Base-by-base conservation (phyloP, 1,140 invertebrate species). In the Drosophila jambulina region DNA sequence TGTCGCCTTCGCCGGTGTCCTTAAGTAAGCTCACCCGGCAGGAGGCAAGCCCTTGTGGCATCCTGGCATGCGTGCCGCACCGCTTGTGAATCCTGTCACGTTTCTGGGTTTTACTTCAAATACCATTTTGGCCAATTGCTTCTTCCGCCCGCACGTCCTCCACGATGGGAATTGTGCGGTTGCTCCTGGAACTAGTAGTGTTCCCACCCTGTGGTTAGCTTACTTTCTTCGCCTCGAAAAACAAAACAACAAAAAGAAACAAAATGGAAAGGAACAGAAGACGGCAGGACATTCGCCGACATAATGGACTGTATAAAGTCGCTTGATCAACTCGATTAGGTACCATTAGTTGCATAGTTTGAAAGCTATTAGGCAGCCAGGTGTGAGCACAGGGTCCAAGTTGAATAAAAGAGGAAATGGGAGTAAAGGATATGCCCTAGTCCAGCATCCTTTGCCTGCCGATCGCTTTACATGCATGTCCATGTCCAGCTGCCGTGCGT, bases 41-140 rank as follows among this genome's bases (percentile, higher is more conserved):
- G 25, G 12, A 29, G 48, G 21, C 25, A 17, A 53, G 57, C 34
- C 59, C 49, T 46, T 67, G 61, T 32, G 61, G 51, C 67, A 72
- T 86, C 79, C 79, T 38, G 61, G 57, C 72, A 82, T 86, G 82
- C 79, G 83, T 87, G 75, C 42, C 62, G 51, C 69, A 48, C 25
- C 32, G 49, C 64, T 78, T 84, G 69, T 40, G 62, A 88, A 81
- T 72, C 80, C 78, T 70, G 80, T 88, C 84, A 88, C 84, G 84
- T 88, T 84, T 71, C 65, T 75, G 84, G 85, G 58, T 81, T 84
- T 87, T 78, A 84, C 80, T 81, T 78, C 63, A 81, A 88, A 88
- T 76, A 71, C 74, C 84, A 79, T 88, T 87, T 85, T 88, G 84
- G 72, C 80, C 84, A 87, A 87, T 83, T 83, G 80, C 77, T 75